phyloP scores from a whole-genome alignment of 92 coral and sea anemone species.

The Palythoa heliodiscus region DNA sequence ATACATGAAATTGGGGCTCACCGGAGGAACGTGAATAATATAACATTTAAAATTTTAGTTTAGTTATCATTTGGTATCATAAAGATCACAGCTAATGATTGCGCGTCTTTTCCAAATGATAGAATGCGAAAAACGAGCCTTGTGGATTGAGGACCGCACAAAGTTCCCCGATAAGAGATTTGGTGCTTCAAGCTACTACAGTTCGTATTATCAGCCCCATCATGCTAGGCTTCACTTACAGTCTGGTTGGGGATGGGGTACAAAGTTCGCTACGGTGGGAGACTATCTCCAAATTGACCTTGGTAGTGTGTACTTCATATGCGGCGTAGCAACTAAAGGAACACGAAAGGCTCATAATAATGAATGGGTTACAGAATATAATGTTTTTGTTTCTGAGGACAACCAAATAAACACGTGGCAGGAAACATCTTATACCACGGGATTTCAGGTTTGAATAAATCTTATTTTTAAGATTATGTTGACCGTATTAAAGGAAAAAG shows the following conservation, averaged over 20 bases:
- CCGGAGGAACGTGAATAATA: no score
- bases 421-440: neutral
- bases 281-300: conserved; percentile 27
- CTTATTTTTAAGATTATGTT: neutral
- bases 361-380: conserved; percentile 18
- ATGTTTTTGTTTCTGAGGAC: conserved; percentile 3
- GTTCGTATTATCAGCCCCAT: neutral
- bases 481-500: no score
- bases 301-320: conserved; percentile 18
- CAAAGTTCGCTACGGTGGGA: neutral
- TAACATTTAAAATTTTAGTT: no score
- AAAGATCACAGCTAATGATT: no score
- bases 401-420: neutral
- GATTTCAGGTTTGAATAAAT: conserved; percentile 29
- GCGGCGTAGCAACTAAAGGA: conserved; percentile 36
- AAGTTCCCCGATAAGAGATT: conserved; percentile 26
- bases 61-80: no score
- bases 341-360: neutral
- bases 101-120: neutral
- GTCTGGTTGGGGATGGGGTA: conserved; percentile 10
- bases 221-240: conserved; percentile 19
- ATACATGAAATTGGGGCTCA: no score
- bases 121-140: conserved; percentile 23
- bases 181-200: conserved; percentile 16
- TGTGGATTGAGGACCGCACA: conserved; percentile 12